phyloP scores from a whole-genome alignment of 53 echinoderm and acorn worm species.

The Holothuria leucospilota region DNA sequence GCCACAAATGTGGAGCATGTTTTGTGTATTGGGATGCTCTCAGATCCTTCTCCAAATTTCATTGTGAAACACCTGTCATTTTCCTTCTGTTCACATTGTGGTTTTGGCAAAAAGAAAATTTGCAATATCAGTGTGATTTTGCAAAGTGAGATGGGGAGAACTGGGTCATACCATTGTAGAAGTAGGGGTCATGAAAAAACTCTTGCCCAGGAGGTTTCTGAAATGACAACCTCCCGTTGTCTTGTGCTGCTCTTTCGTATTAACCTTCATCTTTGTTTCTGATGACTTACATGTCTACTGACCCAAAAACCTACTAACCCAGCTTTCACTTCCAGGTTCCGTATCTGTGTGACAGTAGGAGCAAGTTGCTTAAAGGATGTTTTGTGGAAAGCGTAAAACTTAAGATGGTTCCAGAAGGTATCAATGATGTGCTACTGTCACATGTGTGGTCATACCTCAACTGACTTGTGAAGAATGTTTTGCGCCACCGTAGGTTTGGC shows the following conservation, averaged over 20 bases:
- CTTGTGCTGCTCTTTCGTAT: slow-evolving; percentile 12
- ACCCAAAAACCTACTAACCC: slow-evolving; percentile 47
- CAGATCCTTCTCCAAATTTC: neutral
- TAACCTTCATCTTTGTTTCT: slow-evolving; percentile 41
- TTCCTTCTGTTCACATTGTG: slow-evolving; percentile 8
- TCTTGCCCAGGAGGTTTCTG: slow-evolving; percentile 29
- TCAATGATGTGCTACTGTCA: too few species aligned
- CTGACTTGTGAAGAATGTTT: too few species aligned
- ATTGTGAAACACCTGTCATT: slow-evolving; percentile 17
- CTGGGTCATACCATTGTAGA: slow-evolving; percentile 25
- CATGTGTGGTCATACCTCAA: too few species aligned
- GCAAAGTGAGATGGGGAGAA: neutral
- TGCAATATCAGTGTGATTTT: neutral
- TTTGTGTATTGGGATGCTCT: neutral
- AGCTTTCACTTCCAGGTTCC: neutral
- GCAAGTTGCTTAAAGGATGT: too few species aligned
- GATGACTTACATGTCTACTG: slow-evolving; percentile 15
- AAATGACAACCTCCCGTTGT: slow-evolving; percentile 12
- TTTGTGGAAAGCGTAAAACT: too few species aligned
- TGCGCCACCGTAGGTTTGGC: neutral
- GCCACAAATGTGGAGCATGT: neutral
- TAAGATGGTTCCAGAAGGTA: too few species aligned
- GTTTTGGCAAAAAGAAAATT: neutral
- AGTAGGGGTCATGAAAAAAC: slow-evolving; percentile 2
- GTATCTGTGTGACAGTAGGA: too few species aligned